Base-by-base conservation (phyloP, 1,140 invertebrate species). In the Drosophila mauritiana region DNA sequence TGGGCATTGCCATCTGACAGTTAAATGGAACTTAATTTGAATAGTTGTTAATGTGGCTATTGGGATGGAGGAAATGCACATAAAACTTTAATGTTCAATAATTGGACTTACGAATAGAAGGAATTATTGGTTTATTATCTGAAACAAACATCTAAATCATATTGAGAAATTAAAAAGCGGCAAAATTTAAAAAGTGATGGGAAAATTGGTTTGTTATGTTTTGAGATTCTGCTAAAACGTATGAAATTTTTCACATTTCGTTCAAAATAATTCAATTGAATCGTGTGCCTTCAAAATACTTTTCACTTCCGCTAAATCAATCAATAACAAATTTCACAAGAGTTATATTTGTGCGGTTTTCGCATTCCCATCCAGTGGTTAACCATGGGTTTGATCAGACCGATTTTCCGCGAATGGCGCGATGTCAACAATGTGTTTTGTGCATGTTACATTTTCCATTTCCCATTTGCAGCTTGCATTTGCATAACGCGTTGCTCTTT, bases 401-500 rank as follows among this genome's bases (percentile, higher is more conserved):
- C 20, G n/a, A 37, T 36, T 68, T 22, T 34, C 64, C 27, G 25
- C 49, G 25, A 37, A 15, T 48, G 64, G 46, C 64, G 40, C 72
- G 73, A 43, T 61, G 74, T 72, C 83, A 86, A 86, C 78, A 82
- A 67, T 61, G 64, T 81, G 63, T 68, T 65, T 49, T 68, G 64
- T 68, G 56, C 61, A 77, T 81, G 80, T 80, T 56, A 61, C 77
- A 84, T 63, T 86, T 74, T 48, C 54, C 72, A 85, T 63, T 86
- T 74, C 45, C 54, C 73, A 85, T 79, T 80, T 68, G 25, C 39
- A 51, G 43, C 39, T 64, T 52, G 72, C 83, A 83, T 86, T 88
- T 83, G 75, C 84, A 86, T 83, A 88, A 83, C 65, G 84, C 79
- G 70, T 55, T 54, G 64, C 81, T 77, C 80, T 88, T 83, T 58